A percentile compares a stretch with the other conserved stretches of the same genome.
phyloP scores from a whole-genome alignment of 2,797 vertebrate species.

The Enteromius unitaeniatus region DNA sequence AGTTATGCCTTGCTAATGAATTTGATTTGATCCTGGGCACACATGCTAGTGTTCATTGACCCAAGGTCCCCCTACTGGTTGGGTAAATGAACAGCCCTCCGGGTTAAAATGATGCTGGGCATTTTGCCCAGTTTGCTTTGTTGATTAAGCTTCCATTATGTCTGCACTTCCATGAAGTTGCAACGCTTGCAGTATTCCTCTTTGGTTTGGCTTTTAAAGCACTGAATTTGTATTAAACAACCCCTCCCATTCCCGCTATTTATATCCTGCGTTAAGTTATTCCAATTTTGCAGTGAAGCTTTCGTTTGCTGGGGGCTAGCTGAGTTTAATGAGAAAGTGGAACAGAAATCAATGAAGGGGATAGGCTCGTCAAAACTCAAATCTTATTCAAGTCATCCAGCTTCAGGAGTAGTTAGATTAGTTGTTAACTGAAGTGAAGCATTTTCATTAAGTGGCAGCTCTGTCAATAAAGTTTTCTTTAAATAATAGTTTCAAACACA shows the following conservation, averaged over 20 bases:
- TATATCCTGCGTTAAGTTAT: constrained; percentile 44
- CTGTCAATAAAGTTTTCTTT: background rate
- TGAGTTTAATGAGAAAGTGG: constrained; percentile 68
- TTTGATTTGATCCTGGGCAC: constrained; percentile 39
- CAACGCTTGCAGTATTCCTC: constrained; percentile 64
- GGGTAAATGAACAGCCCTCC: constrained; percentile 55
- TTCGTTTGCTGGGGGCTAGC: constrained; percentile 61
- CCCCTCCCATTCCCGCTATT: constrained; percentile 24
- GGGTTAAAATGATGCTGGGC: constrained; percentile 68
- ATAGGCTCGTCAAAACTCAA: constrained; percentile 26
- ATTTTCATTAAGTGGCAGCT: constrained; percentile 4
- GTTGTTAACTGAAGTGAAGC: constrained; percentile 15
- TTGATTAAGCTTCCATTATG: constrained; percentile 69
- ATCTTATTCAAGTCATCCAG: constrained; percentile 29
- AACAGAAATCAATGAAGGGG: constrained; percentile 60
- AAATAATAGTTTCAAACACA: background rate
- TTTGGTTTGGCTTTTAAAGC: constrained; percentile 53
- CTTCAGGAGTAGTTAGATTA: constrained; percentile 31
- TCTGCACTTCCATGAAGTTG: constrained; percentile 57
- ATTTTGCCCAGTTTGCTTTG: constrained; percentile 68
- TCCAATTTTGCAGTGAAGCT: constrained; percentile 45
- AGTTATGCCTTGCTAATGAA: constrained; percentile 63
- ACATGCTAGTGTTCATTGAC: constrained; percentile 41
- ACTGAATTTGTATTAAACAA: constrained; percentile 57
- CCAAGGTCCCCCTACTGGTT: constrained; percentile 58